phyloP scores from a whole-genome alignment of 2,113 vertebrate genomes.

The Anthoscopus minutus region DNA sequence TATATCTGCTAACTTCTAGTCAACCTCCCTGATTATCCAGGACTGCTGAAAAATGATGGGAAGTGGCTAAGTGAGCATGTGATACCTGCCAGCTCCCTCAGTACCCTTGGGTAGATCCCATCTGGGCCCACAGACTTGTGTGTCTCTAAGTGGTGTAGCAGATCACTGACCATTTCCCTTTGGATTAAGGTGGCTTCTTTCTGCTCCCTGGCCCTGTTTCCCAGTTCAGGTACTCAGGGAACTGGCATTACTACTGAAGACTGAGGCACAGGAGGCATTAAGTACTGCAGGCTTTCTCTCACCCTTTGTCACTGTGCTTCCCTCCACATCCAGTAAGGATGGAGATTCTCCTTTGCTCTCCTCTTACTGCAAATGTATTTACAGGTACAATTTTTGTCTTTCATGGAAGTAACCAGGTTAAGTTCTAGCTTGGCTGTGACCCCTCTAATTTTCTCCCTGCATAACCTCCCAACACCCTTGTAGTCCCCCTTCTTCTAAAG shows the following conservation, averaged over 20 bases:
- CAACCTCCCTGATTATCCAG: not conserved
- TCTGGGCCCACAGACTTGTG: not conserved
- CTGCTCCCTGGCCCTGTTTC: not conserved
- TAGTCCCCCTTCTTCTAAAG: not conserved
- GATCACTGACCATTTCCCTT: not conserved
- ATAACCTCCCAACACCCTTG: not conserved
- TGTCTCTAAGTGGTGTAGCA: not conserved
- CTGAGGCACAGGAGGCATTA: not conserved
- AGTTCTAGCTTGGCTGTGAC: not conserved
- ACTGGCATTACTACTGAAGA: not conserved
- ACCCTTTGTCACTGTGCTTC: not conserved
- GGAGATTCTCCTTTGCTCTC: not conserved
- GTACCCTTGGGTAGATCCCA: not conserved
- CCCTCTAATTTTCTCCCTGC: not conserved
- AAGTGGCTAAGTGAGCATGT: not conserved
- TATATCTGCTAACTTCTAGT: not conserved
- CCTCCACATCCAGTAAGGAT: not conserved
- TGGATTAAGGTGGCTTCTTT: not conserved
- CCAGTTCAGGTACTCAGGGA: not conserved
- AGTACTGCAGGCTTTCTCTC: not conserved
- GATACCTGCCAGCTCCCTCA: not conserved
- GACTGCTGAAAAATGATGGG: not conserved
- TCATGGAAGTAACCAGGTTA: not conserved
- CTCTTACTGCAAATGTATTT: not conserved
- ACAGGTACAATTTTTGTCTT: not conserved